Percentiles rank a stretch among this genome's conserved stretches.
These are phyloP conservation scores for Corapipo altera DNA, from an alignment of 2,113 vertebrate species.

Conservation along the genomic window DNA sequence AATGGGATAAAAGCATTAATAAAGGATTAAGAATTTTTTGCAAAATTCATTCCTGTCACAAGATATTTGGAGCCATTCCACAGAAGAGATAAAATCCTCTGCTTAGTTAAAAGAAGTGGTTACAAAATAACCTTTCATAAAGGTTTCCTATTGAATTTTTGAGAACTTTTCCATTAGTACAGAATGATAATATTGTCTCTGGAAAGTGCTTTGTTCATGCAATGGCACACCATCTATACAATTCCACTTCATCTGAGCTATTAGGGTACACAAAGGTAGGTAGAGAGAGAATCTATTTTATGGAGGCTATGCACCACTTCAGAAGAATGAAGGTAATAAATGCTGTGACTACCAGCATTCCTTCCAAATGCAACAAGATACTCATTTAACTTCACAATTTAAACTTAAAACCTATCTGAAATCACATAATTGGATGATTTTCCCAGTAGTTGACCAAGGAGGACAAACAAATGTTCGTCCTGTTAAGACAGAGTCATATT, in stretches of 20 bases:
- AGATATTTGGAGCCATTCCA: background rate
- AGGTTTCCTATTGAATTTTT: background rate
- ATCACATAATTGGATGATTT: background rate
- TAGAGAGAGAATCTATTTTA: background rate
- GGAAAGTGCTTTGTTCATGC: background rate
- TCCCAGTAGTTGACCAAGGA: background rate
- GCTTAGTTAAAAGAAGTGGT: background rate
- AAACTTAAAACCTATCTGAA: background rate
- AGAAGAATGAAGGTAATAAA: background rate
- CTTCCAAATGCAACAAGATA: background rate
- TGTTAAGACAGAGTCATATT: background rate
- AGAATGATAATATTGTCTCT: background rate
- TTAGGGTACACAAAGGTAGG: background rate
- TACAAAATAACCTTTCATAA: background rate
- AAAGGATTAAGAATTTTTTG: background rate
- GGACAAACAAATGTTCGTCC: background rate
- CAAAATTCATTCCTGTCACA: background rate
- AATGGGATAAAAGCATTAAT: background rate
- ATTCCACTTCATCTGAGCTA: background rate
- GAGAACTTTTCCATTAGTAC: background rate
- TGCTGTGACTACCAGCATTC: background rate
- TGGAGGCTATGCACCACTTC: background rate
- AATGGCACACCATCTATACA: background rate
- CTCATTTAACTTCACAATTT: background rate
- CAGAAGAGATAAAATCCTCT: background rate